Evolutionary conservation across 92 coral and sea anemone species (phyloP).

Genomic region (Umimayanthus kanabou): DNA sequence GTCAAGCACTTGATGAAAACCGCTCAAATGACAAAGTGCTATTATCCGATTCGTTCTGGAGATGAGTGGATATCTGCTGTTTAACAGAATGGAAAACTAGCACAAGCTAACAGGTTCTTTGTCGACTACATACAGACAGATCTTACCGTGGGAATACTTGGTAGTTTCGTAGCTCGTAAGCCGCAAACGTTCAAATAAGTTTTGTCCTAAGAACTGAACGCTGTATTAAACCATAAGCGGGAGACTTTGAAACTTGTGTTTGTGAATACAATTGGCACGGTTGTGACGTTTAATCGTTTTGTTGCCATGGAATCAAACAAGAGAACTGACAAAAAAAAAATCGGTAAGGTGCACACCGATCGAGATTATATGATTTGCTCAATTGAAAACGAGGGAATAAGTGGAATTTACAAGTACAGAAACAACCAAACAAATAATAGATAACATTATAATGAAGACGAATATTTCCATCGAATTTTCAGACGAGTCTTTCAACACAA

Average conservation of each 20-base stretch:
- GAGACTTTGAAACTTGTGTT: not conserved
- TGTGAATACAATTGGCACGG: not conserved
- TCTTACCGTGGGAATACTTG: not conserved
- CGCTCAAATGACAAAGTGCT: not conserved
- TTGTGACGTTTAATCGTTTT: slow-evolving; percentile 18
- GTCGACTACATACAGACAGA: not conserved
- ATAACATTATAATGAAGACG: too few relatives aligned
- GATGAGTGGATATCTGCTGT: not conserved
- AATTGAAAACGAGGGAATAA: too few relatives aligned
- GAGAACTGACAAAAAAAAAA: not conserved
- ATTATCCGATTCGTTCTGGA: not conserved
- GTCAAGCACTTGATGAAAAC: not conserved
- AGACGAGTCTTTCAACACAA: too few relatives aligned
- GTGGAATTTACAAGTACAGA: too few relatives aligned
- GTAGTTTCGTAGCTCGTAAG: not conserved
- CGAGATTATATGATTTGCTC: not conserved
- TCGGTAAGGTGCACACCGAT: not conserved
- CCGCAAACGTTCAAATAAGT: not conserved
- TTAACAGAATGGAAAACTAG: not conserved
- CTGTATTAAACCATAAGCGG: not conserved
- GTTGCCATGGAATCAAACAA: not conserved
- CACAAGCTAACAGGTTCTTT: not conserved
- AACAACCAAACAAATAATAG: too few relatives aligned
- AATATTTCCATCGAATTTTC: too few relatives aligned
- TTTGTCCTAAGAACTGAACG: not conserved